Evolutionary conservation across 2,888 invertebrate genomes (phyloP).

Genomic region (Polyommatus icarus): DNA sequence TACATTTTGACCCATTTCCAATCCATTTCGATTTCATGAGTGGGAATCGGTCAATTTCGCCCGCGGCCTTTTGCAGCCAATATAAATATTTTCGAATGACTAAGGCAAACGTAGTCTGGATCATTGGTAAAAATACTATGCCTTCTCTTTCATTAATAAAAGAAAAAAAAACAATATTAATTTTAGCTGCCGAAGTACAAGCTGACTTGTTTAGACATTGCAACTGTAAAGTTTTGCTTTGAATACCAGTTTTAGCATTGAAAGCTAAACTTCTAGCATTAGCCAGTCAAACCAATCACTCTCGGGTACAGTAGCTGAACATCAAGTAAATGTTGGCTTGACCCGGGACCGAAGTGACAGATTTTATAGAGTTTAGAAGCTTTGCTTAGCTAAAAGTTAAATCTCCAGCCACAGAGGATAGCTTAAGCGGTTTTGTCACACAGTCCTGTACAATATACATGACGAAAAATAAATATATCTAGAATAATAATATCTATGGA

Average conservation of each 20-base stretch:
- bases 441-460: too few species aligned
- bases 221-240: neutral
- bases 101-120: neutral
- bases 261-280: neutral
- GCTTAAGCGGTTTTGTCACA: too few species aligned
- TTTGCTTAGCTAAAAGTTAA: constrained; percentile 3
- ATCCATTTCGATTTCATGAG: constrained; percentile 20
- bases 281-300: neutral
- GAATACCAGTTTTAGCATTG: neutral
- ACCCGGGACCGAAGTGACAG: neutral
- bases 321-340: constrained; percentile 16
- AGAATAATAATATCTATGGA: too few species aligned
- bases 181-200: neutral
- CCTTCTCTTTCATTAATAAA: neutral
- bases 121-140: too few species aligned
- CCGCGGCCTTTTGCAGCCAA: neutral
- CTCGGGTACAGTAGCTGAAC: neutral
- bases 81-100: neutral
- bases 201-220: neutral
- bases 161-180: neutral
- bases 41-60: neutral
- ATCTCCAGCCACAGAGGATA: neutral
- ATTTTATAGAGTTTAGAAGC: neutral
- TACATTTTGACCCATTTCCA: constrained; percentile 12
- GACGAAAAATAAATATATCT: too few species aligned